Conservation (phyloP, 2,113 vertebrate genomes). For the Herpailurus yagouaroundi region DNA sequence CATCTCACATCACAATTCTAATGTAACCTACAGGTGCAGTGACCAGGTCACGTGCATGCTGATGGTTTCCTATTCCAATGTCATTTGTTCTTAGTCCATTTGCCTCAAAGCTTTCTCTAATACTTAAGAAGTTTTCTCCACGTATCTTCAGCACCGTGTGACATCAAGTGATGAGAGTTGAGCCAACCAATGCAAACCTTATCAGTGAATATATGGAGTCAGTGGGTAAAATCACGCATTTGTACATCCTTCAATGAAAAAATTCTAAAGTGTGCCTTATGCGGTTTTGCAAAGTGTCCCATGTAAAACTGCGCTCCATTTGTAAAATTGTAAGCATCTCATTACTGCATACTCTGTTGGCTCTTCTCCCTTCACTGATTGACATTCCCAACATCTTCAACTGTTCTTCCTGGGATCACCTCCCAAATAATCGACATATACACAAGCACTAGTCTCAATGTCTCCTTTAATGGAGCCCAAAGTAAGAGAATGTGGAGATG, state of each 20-base stretch:
- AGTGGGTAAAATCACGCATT: neutral
- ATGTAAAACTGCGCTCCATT: neutral
- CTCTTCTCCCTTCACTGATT: no score
- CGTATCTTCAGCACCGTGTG: neutral
- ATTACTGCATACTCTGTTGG: no score
- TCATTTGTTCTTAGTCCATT: neutral
- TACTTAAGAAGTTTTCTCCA: neutral
- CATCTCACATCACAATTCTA: neutral
- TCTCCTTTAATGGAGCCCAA: neutral
- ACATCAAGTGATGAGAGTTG: neutral
- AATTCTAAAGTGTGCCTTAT: neutral
- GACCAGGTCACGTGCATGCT: accelerated
- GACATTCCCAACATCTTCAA: neutral
- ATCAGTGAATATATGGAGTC: neutral
- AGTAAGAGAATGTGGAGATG: neutral
- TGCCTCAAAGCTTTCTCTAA: neutral
- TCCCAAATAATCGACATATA: neutral
- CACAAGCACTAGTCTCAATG: neutral
- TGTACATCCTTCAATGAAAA: neutral
- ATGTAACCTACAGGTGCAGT: neutral
- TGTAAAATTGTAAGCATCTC: neutral
- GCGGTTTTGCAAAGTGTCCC: accelerated
- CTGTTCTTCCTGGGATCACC: neutral
- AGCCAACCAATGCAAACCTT: neutral
- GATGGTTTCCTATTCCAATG: neutral